Conservation (phyloP, 2,888 invertebrate species). For the Drosophila trichaetosa region DNA sequence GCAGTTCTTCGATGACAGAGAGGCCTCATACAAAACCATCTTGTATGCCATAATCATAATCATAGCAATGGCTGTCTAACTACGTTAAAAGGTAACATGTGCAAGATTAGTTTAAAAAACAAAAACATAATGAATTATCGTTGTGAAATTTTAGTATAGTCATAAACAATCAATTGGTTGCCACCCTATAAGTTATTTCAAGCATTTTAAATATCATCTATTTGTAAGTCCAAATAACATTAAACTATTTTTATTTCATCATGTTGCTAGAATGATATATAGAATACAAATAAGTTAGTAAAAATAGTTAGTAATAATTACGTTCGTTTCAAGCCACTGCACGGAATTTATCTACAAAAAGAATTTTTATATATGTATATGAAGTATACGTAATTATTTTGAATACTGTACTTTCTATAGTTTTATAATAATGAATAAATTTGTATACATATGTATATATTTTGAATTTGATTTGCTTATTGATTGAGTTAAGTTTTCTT, state of each 20-base stretch:
- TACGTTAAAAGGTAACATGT: not conserved
- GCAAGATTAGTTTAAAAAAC: not conserved
- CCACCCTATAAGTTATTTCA: not conserved
- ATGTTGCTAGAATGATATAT: too few relatives aligned
- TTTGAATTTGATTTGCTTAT: not conserved
- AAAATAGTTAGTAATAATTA: not conserved
- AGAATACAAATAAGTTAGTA: not conserved
- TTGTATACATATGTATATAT: not conserved
- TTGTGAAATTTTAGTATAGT: too few relatives aligned
- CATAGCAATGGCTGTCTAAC: not conserved
- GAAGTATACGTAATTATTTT: not conserved
- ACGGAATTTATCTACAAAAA: not conserved
- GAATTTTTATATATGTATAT: not conserved
- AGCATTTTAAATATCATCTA: not conserved
- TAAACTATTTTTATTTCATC: not conserved
- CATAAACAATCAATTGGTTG: not conserved
- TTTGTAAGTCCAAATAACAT: not conserved
- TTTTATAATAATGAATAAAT: not conserved
- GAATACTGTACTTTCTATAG: not conserved
- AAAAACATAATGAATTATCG: too few relatives aligned
- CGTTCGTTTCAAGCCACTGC: not conserved
- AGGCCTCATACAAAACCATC: constrained; percentile 16
- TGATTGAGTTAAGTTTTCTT: not conserved
- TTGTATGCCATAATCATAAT: constrained; percentile 24
- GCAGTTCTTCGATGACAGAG: not conserved